These are phyloP conservation scores for Xanthia icteritia DNA, from an alignment of 2,888 invertebrate genomes.

Conservation along the genomic window DNA sequence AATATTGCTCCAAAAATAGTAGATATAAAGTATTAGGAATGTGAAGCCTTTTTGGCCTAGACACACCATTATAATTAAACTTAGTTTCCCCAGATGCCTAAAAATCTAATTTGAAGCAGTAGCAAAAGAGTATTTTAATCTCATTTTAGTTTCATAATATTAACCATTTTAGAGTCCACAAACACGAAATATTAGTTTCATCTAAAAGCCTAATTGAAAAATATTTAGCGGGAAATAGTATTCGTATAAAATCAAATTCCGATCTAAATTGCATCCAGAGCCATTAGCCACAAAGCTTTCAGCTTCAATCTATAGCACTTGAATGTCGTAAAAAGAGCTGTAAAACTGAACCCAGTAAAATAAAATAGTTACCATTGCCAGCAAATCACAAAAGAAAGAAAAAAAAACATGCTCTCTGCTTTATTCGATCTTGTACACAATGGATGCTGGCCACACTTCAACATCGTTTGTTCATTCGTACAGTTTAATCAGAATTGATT, in stretches of 20 bases:
- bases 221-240: conserved; percentile 43
- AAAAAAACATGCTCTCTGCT: conserved; percentile 35
- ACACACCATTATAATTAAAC: background rate
- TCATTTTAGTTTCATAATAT: background rate
- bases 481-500: conserved; percentile 3
- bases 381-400: conserved; percentile 49
- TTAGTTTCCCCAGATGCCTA: background rate
- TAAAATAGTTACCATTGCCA: conserved; percentile 53
- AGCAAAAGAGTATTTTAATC: too few relatives aligned
- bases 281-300: conserved; percentile 58
- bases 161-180: background rate
- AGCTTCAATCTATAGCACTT: conserved; percentile 50
- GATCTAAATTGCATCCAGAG: conserved; percentile 54
- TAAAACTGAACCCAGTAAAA: conserved; percentile 54
- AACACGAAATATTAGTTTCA: background rate
- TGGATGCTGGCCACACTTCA: conserved; percentile 25
- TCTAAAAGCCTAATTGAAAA: conserved; percentile 43
- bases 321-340: conserved; percentile 60
- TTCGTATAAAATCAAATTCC: conserved; percentile 60
- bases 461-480: conserved; percentile 6
- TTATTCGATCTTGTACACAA: conserved; percentile 47
- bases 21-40: background rate
- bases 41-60: background rate
- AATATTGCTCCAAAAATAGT: background rate
- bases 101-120: background rate